A percentile compares a stretch with the other conserved stretches of the same genome.
These are phyloP conservation scores for Hycleus cichorii DNA, from an alignment of 1,140 invertebrate species.

Conservation along the genomic window DNA sequence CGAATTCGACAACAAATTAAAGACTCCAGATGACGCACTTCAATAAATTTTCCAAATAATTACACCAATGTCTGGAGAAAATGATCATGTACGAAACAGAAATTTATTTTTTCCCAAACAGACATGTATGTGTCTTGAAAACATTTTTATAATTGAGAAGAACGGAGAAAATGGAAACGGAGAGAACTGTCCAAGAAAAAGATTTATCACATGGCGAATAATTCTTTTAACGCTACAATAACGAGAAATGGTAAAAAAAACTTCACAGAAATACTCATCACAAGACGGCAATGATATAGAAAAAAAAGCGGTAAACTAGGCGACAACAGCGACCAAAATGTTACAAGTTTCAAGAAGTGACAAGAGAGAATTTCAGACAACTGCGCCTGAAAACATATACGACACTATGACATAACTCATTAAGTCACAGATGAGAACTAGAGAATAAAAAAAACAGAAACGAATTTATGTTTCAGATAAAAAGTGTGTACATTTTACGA, in stretches of 20 bases:
- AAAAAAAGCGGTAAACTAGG: constrained; percentile 14
- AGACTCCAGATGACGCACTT: too few relatives aligned
- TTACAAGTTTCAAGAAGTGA: constrained; percentile 18
- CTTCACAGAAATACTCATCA: constrained; percentile 24
- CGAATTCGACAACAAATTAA: too few relatives aligned
- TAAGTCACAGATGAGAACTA: neutral
- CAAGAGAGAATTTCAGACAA: constrained; percentile 22
- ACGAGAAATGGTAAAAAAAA: constrained; percentile 21
- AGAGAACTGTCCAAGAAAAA: constrained; percentile 18
- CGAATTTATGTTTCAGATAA: neutral
- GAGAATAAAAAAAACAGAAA: too few relatives aligned
- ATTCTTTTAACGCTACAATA: constrained; percentile 26
- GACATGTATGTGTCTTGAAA: too few relatives aligned
- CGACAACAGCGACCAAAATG: constrained; percentile 2
- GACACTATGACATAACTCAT: constrained; percentile 20
- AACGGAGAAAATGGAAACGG: constrained; percentile 16
- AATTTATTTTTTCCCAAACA: too few relatives aligned
- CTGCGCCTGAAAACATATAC: constrained; percentile 20
- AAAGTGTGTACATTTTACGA: neutral
- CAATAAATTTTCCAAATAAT: too few relatives aligned
- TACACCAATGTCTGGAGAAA: too few relatives aligned
- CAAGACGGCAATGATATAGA: constrained; percentile 21
- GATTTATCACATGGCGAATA: constrained; percentile 25
- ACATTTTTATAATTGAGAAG: constrained; percentile 18
- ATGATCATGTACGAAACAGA: too few relatives aligned